Base-by-base conservation (phyloP, 2,797 vertebrate genomes). In the Pachyuromys duprasi region DNA sequence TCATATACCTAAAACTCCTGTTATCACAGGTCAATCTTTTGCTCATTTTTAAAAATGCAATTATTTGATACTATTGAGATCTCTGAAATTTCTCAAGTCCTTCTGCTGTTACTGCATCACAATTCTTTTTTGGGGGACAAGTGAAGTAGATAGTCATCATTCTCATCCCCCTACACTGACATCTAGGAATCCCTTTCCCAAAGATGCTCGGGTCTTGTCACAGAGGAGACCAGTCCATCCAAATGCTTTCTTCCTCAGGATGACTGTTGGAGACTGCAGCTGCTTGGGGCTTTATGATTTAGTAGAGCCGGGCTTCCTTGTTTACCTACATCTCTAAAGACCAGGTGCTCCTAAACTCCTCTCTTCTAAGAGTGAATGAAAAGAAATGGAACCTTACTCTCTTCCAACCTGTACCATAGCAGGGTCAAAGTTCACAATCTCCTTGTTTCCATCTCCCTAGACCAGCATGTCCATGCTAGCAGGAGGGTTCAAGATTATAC, bases 61-160 rank as follows among this genome's bases (percentile, higher is more conserved):
- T 87, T 94, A 65, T 14, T 95, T n/a, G 20, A 80, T 89, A 31
- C 42, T 91, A 67, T 45, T 60, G 65, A 74, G 83, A 84, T 55
- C 24, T 7, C 70, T 65, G 62, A 80, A 88, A 92, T 70, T 20
- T 31, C 45, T 39, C 12, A 45, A 96, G 84, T 57, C 65, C 57
- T 24, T 86, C 62, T 90, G 42, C 45, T 42, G 31, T 80, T 36
- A 22, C 20, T 6, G 2, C 62, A 39, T 36, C 70, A 33, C 63
- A 75, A n/a, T 65, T 75, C 36, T 80, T 93, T 86, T 86, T 60
- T 1, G 4, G 53, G 60, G 62, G 42, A 70, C 3, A 26, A 93
- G 26, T 24, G 15, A 70, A 70, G 33, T n/a, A 26, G 79, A 70
- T 39, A n/a, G 70, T 89, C 33, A 62, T 36, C 31, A 42, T 89